A percentile compares a stretch with the other conserved stretches of the same genome.
Evolutionary conservation across 2,113 vertebrate species (phyloP).

Genomic region (Reinhardtius hippoglossoides): DNA sequence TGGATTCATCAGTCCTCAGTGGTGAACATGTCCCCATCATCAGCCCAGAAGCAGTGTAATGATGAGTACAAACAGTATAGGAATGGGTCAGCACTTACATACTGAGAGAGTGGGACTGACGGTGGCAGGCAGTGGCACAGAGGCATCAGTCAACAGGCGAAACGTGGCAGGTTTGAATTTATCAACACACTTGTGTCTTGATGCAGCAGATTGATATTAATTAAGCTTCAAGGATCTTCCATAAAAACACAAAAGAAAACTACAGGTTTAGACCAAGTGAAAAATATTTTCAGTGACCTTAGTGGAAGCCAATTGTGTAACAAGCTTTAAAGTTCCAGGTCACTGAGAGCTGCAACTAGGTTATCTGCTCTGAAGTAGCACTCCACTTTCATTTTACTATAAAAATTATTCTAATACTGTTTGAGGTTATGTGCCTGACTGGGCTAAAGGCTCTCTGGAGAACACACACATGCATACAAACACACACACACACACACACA

Average conservation of each 20-base stretch:
- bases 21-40: background rate
- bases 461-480: background rate
- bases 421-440: constrained; percentile 25
- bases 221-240: background rate
- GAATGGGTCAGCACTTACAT: too few relatives aligned
- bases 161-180: background rate
- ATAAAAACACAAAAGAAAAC: background rate
- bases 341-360: background rate
- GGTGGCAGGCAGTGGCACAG: too few relatives aligned
- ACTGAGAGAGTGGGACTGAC: too few relatives aligned
- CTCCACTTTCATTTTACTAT: constrained; percentile 18
- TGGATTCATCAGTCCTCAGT: background rate
- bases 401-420: constrained; percentile 13
- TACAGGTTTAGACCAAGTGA: too few relatives aligned
- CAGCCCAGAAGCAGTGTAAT: background rate
- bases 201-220: background rate
- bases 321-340: background rate
- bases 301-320: background rate
- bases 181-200: background rate
- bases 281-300: too few relatives aligned
- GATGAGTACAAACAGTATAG: too few relatives aligned
- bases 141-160: too few relatives aligned
- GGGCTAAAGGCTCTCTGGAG: constrained; percentile 30
- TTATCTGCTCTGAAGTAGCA: constrained; percentile 12
- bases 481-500: background rate